Conservation (phyloP, 2,888 invertebrate species). For the Yponomeuta plumbellus region DNA sequence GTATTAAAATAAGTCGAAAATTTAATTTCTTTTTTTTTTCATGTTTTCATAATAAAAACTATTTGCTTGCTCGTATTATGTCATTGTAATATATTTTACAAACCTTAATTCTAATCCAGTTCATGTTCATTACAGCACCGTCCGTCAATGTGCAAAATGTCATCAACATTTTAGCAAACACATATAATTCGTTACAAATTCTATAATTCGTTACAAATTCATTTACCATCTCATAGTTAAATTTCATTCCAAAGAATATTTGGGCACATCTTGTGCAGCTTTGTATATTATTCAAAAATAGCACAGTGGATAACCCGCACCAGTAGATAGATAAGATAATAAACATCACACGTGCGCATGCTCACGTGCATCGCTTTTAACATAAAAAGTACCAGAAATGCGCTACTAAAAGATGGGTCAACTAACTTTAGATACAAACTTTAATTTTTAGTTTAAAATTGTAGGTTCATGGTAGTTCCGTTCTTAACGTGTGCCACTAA, state of each 20-base stretch:
- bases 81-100: too few relatives aligned
- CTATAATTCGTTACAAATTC: too few relatives aligned
- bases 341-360: slow-evolving; percentile 53
- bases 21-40: too few relatives aligned
- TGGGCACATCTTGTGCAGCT: slow-evolving; percentile 46
- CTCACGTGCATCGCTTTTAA: slow-evolving; percentile 16
- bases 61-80: too few relatives aligned
- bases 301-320: slow-evolving; percentile 51
- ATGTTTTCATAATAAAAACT: too few relatives aligned
- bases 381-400: neutral
- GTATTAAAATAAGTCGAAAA: too few relatives aligned
- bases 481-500: neutral
- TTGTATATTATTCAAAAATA: slow-evolving; percentile 45
- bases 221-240: too few relatives aligned
- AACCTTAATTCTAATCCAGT: too few relatives aligned
- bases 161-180: too few relatives aligned
- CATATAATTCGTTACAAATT: too few relatives aligned
- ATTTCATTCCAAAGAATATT: slow-evolving; percentile 22
- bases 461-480: neutral
- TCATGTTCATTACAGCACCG: too few relatives aligned
- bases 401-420: neutral
- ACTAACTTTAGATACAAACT: neutral
- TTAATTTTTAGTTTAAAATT: neutral
- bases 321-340: slow-evolving; percentile 62
- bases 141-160: too few relatives aligned